Evolutionary conservation across 2,797 vertebrate species (phyloP).

Genomic region (Pipistrellus nathusii): DNA sequence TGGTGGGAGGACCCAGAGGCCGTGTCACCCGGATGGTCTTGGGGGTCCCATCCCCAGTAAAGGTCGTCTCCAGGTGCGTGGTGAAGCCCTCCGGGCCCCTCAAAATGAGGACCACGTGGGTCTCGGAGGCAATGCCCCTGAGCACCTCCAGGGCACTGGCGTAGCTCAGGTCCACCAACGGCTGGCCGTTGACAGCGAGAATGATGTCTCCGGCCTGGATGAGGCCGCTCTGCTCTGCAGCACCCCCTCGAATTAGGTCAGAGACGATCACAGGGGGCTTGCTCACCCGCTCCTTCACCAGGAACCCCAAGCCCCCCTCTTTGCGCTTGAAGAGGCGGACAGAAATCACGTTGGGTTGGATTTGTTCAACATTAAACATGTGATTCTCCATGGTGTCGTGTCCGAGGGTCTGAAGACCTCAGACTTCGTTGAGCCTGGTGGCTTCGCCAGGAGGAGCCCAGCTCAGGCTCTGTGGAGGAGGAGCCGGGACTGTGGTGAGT

Average conservation of each 20-base stretch:
- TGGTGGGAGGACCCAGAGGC: slow-evolving; percentile 89
- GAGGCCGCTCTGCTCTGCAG: slow-evolving; percentile 97
- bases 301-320: slow-evolving; percentile 96
- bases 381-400: slow-evolving; percentile 93
- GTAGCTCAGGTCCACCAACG: slow-evolving; percentile 96
- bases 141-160: slow-evolving; percentile 95
- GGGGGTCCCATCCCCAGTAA: slow-evolving; percentile 94
- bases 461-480: neutral
- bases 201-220: slow-evolving; percentile 98
- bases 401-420: slow-evolving; percentile 53
- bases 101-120: slow-evolving; percentile 96
- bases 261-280: slow-evolving; percentile 98
- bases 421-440: accelerated
- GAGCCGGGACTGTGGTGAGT: neutral
- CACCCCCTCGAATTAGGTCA: slow-evolving; percentile 96
- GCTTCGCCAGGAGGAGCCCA: neutral
- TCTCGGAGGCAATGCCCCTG: slow-evolving; percentile 94
- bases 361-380: slow-evolving; percentile 95
- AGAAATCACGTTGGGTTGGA: slow-evolving; percentile 98
- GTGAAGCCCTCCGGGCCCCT: slow-evolving; percentile 97
- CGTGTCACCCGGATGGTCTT: slow-evolving; percentile 95
- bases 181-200: slow-evolving; percentile 96
- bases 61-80: slow-evolving; percentile 97
- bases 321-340: slow-evolving; percentile 97
- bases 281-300: slow-evolving; percentile 97